Percentiles rank a stretch among this genome's conserved stretches.
These are phyloP conservation scores for Marcusenius ussheri DNA, from an alignment of 2,113 vertebrate species.

Conservation along the genomic window DNA sequence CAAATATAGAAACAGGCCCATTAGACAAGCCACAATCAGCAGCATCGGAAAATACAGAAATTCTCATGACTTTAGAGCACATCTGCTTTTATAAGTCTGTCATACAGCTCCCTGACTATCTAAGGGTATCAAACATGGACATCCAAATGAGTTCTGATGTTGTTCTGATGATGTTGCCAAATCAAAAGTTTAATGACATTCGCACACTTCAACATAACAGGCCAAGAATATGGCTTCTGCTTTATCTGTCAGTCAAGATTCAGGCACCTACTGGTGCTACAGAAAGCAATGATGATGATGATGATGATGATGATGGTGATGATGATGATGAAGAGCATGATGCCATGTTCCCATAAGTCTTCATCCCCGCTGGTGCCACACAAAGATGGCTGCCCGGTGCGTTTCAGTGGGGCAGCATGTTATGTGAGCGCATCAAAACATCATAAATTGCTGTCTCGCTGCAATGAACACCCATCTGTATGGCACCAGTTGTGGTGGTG, in stretches of 20 bases:
- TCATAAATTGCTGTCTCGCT: neutral
- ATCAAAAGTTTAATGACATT: neutral
- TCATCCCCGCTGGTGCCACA: neutral
- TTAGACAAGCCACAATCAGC: neutral
- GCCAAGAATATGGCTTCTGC: conserved; percentile 38
- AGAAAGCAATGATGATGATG: conserved; percentile 10
- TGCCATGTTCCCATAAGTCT: conserved; percentile 16
- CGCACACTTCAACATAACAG: conserved; percentile 20
- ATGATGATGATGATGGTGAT: conserved; percentile 13
- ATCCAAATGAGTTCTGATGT: conserved; percentile 22
- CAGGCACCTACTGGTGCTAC: conserved; percentile 21
- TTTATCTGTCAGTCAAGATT: conserved; percentile 30
- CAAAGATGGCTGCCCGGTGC: neutral
- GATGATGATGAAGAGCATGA: neutral
- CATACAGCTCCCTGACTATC: conserved; percentile 41
- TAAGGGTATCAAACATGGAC: neutral
- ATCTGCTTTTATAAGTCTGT: conserved; percentile 40
- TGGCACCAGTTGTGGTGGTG: no score
- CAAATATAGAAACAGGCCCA: neutral
- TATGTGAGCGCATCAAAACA: neutral
- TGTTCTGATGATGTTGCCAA: neutral
- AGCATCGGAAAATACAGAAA: neutral
- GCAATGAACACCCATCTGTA: conserved; percentile 1
- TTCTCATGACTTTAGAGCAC: neutral
- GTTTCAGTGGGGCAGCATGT: neutral